phyloP scores from a whole-genome alignment of 1,140 invertebrate genomes.

The Hestina assimilis region DNA sequence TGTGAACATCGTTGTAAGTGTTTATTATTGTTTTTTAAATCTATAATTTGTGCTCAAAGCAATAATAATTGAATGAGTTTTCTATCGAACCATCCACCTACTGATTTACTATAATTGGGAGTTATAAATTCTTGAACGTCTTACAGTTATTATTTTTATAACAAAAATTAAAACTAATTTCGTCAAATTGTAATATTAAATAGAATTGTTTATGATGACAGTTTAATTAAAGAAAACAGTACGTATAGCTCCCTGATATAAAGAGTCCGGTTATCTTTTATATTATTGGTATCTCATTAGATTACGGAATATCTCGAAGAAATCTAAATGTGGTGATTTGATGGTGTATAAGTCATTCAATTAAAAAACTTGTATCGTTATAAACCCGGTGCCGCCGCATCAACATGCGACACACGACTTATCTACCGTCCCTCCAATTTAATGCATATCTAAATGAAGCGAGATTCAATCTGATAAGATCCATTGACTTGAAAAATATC shows the following conservation, averaged over 20 bases:
- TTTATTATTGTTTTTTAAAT: too few species aligned
- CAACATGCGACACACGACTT: slow-evolving; percentile 57
- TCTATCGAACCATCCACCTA: too few species aligned
- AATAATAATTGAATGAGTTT: too few species aligned
- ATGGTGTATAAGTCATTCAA: slow-evolving; percentile 52
- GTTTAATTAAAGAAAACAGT: not conserved
- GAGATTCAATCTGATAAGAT: slow-evolving; percentile 72
- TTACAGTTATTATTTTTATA: not conserved
- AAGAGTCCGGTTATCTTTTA: not conserved
- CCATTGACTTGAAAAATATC: slow-evolving; percentile 59
- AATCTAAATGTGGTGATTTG: slow-evolving; percentile 64
- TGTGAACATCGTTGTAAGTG: too few species aligned
- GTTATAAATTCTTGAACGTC: too few species aligned
- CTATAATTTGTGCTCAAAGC: too few species aligned
- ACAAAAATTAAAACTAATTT: not conserved
- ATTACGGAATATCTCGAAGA: slow-evolving; percentile 37
- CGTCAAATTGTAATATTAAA: not conserved
- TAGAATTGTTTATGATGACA: slow-evolving; percentile 2
- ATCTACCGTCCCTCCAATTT: slow-evolving; percentile 68
- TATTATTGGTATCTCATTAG: slow-evolving; percentile 1
- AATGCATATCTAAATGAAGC: slow-evolving; percentile 72
- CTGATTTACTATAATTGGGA: too few species aligned
- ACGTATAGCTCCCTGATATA: not conserved
- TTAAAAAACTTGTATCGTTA: slow-evolving; percentile 53
- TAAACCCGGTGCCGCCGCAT: slow-evolving; percentile 44